Base-by-base conservation (phyloP, 2,888 invertebrate species). In the Balanococcus diminutus region DNA sequence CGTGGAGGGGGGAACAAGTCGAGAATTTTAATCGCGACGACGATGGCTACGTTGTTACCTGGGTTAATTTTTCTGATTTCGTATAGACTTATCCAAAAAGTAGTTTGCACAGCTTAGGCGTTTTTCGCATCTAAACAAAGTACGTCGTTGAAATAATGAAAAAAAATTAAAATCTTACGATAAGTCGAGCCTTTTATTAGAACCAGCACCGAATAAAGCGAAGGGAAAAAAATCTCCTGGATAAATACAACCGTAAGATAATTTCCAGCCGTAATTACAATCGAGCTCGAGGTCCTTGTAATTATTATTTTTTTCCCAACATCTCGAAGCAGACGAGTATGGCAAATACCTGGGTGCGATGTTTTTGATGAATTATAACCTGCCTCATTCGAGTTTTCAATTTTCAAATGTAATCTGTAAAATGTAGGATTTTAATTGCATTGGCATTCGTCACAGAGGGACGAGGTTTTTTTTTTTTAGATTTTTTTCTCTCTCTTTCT, bases 181-280 rank as follows among this genome's bases (percentile, higher is more conserved):
- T 72, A 28, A 72, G 72, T 72, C 31, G 31, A 72, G 72, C 72
- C 72, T 72, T 72, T 72, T 72, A 72, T 72, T 56, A 56, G 22
- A 56, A 11, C 42, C 56, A 4, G n/a, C 9, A 9, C 56, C 56
- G 56, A 56, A 56, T 56, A 56, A 22, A 16, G 14, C 14, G 8
- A 31, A 28, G 16, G 72, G 2, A 72, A 72, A 72, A 67, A 72
- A 28, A 28, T 67, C 31, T 72, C 31, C 72, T 72, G 72, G 28
- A 32, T 72, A 72, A 72, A 72, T 32, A 72, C 72, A 72, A 31
- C 9, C 46, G 6, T 5, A 31, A 72, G 72, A 72, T 72, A 72
- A 72, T 72, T 72, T 32, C 72, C 28, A 31, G 28, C 72, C 6
- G 72, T 72, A 72, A 72, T 72, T 72, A 72, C 72, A 72, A 72